A percentile compares a stretch with the other conserved stretches of the same genome.
phyloP scores from a whole-genome alignment of 2,113 vertebrate genomes.

The Lycaon pictus region DNA sequence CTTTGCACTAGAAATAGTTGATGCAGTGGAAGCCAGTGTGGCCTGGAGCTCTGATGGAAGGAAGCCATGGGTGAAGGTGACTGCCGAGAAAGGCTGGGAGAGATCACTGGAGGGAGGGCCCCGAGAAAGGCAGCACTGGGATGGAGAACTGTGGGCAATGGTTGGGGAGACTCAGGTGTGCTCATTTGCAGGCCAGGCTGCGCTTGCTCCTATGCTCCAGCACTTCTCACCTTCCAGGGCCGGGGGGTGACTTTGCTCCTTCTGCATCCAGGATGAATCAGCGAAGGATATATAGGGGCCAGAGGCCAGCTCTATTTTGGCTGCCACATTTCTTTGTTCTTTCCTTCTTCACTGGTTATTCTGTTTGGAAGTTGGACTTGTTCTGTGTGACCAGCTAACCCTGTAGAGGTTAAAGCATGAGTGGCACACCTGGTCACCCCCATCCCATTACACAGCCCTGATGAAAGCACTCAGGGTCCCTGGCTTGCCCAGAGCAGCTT shows the following conservation, averaged over 20 bases:
- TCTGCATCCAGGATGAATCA: background rate
- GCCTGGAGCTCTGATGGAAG: background rate
- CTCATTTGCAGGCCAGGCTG: background rate
- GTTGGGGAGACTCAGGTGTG: background rate
- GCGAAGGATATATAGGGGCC: too few relatives aligned
- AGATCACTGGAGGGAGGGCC: background rate
- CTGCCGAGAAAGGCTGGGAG: background rate
- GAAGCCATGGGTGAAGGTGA: background rate
- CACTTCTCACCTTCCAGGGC: accelerated
- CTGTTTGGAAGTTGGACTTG: background rate
- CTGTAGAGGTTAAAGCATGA: background rate
- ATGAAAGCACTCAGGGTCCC: background rate
- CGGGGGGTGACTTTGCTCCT: too few relatives aligned
- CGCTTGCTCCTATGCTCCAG: background rate
- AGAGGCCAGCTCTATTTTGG: background rate
- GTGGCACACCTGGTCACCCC: background rate
- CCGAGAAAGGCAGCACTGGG: background rate
- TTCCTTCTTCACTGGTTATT: background rate
- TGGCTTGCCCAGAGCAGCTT: background rate
- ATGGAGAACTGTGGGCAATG: background rate
- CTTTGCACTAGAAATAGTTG: background rate
- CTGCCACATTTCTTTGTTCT: background rate
- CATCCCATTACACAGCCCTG: background rate
- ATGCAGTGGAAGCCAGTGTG: accelerated
- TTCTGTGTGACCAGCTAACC: background rate